Conservation (phyloP, 2,888 invertebrate genomes). For the Drosophila cognata region DNA sequence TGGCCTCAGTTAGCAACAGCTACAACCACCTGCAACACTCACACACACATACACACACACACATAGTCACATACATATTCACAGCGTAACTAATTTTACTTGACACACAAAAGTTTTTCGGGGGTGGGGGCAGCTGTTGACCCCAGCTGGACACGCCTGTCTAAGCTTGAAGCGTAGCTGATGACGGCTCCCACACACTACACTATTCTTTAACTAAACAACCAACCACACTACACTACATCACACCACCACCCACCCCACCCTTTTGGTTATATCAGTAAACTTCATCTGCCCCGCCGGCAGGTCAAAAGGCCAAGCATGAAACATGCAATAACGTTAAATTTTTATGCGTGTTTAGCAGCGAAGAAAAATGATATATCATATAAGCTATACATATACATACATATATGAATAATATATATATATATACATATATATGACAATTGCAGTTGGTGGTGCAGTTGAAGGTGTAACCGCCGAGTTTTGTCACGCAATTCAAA, state of each 20-base stretch:
- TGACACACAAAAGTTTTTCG: slow-evolving; percentile 49
- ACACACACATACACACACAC: slow-evolving; percentile 2
- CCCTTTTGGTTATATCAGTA: slow-evolving; percentile 45
- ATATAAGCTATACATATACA: background rate
- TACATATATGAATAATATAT: background rate
- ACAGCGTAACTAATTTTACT: slow-evolving; percentile 70
- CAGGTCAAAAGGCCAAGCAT: slow-evolving; percentile 66
- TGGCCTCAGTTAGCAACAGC: slow-evolving; percentile 46
- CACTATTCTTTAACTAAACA: slow-evolving; percentile 13
- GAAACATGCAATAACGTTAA: slow-evolving; percentile 75
- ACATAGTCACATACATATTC: slow-evolving; percentile 9
- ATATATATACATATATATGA: slow-evolving; percentile 17
- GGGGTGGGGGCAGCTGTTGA: background rate
- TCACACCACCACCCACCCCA: slow-evolving; percentile 20
- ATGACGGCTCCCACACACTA: slow-evolving; percentile 44
- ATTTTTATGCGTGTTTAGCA: slow-evolving; percentile 71
- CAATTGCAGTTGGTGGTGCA: slow-evolving; percentile 53
- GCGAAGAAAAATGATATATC: slow-evolving; percentile 13
- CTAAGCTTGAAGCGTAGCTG: slow-evolving; percentile 40
- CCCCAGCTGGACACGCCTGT: slow-evolving; percentile 42
- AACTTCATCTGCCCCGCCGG: slow-evolving; percentile 54
- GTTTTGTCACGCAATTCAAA: slow-evolving; percentile 71
- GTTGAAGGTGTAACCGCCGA: slow-evolving; percentile 62
- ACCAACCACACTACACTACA: slow-evolving; percentile 24
- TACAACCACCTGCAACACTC: slow-evolving; percentile 61